phyloP scores from a whole-genome alignment of 2,113 vertebrate genomes.

The Raja brachyura region DNA sequence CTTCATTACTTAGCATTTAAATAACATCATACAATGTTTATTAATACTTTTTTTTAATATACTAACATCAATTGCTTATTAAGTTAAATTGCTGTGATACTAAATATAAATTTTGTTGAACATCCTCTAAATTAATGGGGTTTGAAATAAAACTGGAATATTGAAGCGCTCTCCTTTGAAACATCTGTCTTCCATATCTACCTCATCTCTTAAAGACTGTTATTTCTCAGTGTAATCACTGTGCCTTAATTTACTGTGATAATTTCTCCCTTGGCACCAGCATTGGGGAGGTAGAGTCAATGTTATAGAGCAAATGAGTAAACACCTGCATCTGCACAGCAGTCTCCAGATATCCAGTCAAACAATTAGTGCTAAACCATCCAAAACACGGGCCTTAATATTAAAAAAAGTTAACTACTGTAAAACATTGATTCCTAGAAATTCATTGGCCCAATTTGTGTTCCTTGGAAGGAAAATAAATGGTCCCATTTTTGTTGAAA shows the following conservation, averaged over 20 bases:
- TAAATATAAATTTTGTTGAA: not conserved
- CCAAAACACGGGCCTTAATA: not conserved
- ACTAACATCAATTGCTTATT: not conserved
- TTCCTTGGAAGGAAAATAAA: too few relatives aligned
- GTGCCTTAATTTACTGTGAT: not conserved
- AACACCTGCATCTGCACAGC: not conserved
- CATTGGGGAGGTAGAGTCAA: not conserved
- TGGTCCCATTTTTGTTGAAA: too few relatives aligned
- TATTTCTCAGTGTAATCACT: not conserved
- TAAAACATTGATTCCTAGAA: not conserved
- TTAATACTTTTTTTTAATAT: conserved; percentile 4
- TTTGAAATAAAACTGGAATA: conserved; percentile 5
- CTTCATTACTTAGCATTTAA: not conserved
- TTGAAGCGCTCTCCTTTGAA: not conserved
- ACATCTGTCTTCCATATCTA: not conserved
- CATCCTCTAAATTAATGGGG: not conserved
- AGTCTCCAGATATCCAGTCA: not conserved
- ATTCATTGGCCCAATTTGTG: too few relatives aligned
- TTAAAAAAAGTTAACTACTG: not conserved
- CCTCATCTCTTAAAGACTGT: not conserved
- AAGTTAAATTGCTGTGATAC: not conserved
- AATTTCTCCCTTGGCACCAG: conserved; percentile 19
- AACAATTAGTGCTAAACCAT: not conserved
- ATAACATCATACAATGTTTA: not conserved
- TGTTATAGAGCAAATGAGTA: not conserved